Percentiles rank a stretch among this genome's conserved stretches.
Evolutionary conservation across 2,797 vertebrate genomes (phyloP).

Genomic region (Coreius guichenoti): DNA sequence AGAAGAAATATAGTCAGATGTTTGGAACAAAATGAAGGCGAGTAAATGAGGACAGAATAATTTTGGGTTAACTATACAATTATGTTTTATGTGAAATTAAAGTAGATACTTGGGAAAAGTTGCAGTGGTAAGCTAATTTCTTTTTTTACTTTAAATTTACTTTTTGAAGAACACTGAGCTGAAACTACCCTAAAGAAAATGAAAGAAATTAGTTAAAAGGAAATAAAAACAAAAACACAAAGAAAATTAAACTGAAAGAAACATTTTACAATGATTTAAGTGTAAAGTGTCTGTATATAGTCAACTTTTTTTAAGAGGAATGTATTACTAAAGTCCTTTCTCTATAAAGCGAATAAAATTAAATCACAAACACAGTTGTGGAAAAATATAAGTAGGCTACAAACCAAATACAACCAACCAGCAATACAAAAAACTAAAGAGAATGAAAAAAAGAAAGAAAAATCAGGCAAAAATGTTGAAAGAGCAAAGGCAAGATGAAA

Average conservation of each 20-base stretch:
- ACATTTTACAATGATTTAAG: not conserved
- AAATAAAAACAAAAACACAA: too few species aligned
- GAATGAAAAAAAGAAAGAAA: not conserved
- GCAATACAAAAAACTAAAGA: not conserved
- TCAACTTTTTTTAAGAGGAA: not conserved
- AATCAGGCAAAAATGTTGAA: not conserved
- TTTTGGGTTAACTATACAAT: not conserved
- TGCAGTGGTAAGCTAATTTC: not conserved
- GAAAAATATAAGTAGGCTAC: not conserved
- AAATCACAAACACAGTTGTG: not conserved
- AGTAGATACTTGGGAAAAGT: not conserved
- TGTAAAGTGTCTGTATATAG: not conserved
- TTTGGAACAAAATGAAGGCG: not conserved
- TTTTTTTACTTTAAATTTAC: not conserved
- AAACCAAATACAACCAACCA: not conserved
- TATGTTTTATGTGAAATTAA: too few species aligned
- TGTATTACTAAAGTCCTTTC: not conserved
- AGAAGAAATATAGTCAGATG: not conserved
- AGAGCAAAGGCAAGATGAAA: not conserved
- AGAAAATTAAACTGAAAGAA: too few species aligned
- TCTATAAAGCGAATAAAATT: not conserved
- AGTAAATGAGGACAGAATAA: not conserved
- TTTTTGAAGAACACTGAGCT: not conserved
- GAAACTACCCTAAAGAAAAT: not conserved
- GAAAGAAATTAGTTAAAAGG: too few species aligned